These are phyloP conservation scores for Neotoxoptera formosana DNA, from an alignment of 1,140 invertebrate genomes.

Conservation along the genomic window DNA sequence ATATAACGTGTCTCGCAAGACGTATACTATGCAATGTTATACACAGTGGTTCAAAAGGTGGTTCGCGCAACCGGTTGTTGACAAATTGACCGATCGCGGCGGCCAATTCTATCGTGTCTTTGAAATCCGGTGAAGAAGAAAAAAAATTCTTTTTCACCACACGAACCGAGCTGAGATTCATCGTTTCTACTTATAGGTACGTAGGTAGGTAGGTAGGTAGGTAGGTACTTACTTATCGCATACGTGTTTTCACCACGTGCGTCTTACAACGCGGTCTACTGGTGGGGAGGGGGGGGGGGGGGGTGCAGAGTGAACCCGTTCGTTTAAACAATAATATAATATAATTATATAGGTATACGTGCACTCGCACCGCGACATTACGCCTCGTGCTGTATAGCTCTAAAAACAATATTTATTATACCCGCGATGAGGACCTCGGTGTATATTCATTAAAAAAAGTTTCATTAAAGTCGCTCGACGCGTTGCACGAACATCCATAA, in stretches of 20 bases:
- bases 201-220: too few species aligned
- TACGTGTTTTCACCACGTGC: too few species aligned
- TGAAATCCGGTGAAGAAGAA: neutral
- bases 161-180: neutral
- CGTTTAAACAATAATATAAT: neutral
- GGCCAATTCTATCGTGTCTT: neutral
- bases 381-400: neutral
- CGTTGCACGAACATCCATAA: too few species aligned
- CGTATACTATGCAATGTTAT: neutral
- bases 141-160: neutral
- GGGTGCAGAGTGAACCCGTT: neutral
- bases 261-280: too few species aligned
- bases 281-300: too few species aligned
- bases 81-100: neutral
- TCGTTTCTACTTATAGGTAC: too few species aligned
- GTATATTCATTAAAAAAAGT: neutral
- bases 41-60: neutral
- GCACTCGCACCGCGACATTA: neutral
- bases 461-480: neutral
- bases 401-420: neutral
- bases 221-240: too few species aligned
- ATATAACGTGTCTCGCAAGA: neutral
- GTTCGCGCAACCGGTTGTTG: neutral
- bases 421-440: neutral
- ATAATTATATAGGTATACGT: too few species aligned